Conservation (phyloP, 2,888 invertebrate genomes). For the Lycocerus yunnanus region DNA sequence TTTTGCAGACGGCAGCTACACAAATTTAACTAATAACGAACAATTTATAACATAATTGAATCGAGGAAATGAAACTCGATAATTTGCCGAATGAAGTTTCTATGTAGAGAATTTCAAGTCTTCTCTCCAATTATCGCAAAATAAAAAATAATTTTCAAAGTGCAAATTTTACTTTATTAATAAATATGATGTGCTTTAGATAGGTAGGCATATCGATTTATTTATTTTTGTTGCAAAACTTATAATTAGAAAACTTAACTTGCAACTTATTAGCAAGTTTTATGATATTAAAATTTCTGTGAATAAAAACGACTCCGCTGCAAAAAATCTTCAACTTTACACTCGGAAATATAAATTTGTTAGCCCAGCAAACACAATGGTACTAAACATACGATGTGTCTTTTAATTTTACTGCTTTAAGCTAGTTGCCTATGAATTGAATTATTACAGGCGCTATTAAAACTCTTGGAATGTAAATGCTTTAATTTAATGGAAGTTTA, state of each 20-base stretch:
- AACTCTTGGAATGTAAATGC: too few species aligned
- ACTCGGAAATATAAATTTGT: not conserved
- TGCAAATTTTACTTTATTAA: not conserved
- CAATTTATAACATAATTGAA: not conserved
- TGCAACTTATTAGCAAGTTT: not conserved
- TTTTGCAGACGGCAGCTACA: not conserved
- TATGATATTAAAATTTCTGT: not conserved
- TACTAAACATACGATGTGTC: too few species aligned
- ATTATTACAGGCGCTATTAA: too few species aligned
- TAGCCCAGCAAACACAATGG: too few species aligned
- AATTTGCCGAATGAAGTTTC: not conserved
- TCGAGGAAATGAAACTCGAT: not conserved
- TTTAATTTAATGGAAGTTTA: too few species aligned
- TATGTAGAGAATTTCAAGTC: not conserved
- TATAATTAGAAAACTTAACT: not conserved
- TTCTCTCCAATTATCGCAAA: not conserved
- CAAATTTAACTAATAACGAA: not conserved
- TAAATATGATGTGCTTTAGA: too few species aligned
- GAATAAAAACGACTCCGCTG: not conserved
- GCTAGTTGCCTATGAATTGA: too few species aligned
- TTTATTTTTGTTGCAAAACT: not conserved
- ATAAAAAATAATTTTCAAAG: not conserved
- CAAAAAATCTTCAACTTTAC: not conserved
- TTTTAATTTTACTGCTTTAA: too few species aligned
- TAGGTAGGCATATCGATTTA: not conserved